Conservation (phyloP, 2,113 vertebrate genomes). For the Barnardius zonarius region DNA sequence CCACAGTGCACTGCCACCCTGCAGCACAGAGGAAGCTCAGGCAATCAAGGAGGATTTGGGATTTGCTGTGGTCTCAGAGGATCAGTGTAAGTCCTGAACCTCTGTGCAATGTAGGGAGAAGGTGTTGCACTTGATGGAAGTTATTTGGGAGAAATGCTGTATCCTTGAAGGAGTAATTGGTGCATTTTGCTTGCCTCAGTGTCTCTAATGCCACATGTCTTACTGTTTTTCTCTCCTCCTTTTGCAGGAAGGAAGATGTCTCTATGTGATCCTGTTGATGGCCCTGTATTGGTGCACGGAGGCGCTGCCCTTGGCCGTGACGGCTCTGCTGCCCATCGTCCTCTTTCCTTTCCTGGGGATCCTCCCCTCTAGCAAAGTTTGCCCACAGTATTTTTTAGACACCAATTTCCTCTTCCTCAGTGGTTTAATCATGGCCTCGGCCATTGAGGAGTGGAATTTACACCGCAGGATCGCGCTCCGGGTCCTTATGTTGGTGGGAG, state of each 20-base stretch:
- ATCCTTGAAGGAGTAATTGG: neutral
- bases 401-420: constrained; percentile 98
- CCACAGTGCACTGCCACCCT: neutral
- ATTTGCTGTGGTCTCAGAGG: neutral
- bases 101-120: neutral
- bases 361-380: constrained; percentile 87
- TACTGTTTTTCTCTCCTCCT: neutral
- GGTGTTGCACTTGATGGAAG: neutral
- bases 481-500: constrained; percentile 86
- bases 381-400: constrained; percentile 94
- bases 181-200: neutral
- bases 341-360: constrained; percentile 93
- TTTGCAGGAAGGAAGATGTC: constrained; percentile 92
- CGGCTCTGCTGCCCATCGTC: constrained; percentile 89
- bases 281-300: constrained; percentile 95
- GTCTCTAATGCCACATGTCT: neutral
- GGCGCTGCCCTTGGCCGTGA: constrained; percentile 91
- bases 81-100: neutral
- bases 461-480: constrained; percentile 93
- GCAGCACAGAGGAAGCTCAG: neutral
- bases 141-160: neutral
- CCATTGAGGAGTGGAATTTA: constrained; percentile 95
- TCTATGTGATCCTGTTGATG: constrained; percentile 94
- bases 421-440: constrained; percentile 93
- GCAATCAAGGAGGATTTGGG: neutral